A percentile compares a stretch with the other conserved stretches of the same genome.
phyloP scores from a whole-genome alignment of 2,113 vertebrate species.

The Barnardius zonarius region DNA sequence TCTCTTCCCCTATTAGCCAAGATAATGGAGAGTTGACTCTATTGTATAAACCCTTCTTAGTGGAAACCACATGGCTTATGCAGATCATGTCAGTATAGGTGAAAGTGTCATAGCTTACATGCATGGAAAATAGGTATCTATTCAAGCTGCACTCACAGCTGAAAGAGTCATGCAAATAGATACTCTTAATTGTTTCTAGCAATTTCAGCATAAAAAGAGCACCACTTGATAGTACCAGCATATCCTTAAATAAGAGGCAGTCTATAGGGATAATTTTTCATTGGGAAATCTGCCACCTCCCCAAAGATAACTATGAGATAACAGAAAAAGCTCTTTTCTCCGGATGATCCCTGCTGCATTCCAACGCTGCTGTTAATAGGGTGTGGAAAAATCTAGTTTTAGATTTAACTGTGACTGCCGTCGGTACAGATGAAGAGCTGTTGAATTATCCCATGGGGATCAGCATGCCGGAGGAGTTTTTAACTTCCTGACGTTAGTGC shows the following conservation, averaged over 20 bases:
- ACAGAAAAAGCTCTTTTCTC: neutral
- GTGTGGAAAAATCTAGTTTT: slow-evolving; percentile 9
- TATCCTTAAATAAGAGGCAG: slow-evolving; percentile 24
- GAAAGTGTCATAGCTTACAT: neutral
- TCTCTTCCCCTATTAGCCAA: slow-evolving; percentile 20
- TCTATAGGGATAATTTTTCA: slow-evolving; percentile 21
- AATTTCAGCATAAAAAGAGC: slow-evolving; percentile 22
- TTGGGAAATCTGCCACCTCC: neutral
- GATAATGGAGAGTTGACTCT: slow-evolving; percentile 30
- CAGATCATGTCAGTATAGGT: slow-evolving; percentile 2
- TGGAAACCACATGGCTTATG: neutral
- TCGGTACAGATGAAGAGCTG: slow-evolving; percentile 14
- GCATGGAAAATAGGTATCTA: neutral
- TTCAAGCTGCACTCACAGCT: neutral
- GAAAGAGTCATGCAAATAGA: neutral
- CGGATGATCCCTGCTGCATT: neutral
- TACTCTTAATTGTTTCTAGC: neutral
- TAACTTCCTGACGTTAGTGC: neutral
- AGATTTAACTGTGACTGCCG: neutral
- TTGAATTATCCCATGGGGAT: slow-evolving; percentile 26
- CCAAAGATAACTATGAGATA: slow-evolving; percentile 31
- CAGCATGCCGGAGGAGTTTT: neutral
- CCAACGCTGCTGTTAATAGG: slow-evolving; percentile 23
- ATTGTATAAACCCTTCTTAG: neutral
- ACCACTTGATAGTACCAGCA: neutral